These are phyloP conservation scores for Empis livida DNA, from an alignment of 2,888 invertebrate species.

Conservation along the genomic window DNA sequence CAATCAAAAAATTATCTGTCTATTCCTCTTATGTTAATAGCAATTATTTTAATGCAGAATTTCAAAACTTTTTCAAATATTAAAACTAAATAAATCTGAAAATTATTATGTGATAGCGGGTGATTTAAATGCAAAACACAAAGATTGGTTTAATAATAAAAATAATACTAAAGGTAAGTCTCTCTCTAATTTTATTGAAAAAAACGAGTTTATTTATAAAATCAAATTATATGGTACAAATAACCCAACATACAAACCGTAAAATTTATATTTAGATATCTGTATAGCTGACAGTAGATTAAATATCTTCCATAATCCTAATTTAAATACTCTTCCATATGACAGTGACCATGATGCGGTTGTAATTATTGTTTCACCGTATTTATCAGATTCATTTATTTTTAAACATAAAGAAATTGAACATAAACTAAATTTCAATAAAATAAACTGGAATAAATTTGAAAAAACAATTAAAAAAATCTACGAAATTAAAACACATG, in stretches of 20 bases:
- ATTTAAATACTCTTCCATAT: too few species aligned
- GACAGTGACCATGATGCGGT: too few species aligned
- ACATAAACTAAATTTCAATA: too few species aligned
- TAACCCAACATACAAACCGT: not conserved
- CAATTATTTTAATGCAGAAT: not conserved
- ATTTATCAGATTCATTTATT: too few species aligned
- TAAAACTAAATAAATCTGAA: not conserved
- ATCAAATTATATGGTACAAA: conserved; percentile 1
- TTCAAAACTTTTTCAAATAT: conserved; percentile 1
- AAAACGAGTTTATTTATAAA: conserved; percentile 1
- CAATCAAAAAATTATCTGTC: not conserved
- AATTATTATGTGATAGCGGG: not conserved
- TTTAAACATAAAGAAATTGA: too few species aligned
- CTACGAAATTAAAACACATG: too few species aligned
- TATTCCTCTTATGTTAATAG: not conserved
- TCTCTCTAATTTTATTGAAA: not conserved
- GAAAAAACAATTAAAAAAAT: too few species aligned
- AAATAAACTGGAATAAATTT: too few species aligned
- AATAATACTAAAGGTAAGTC: conserved; percentile 1
- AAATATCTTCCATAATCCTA: too few species aligned
- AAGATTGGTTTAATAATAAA: not conserved
- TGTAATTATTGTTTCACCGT: too few species aligned
- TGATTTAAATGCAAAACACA: conserved; percentile 1
- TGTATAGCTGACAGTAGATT: conserved; percentile 1
- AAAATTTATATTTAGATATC: conserved; percentile 5